Percentiles rank a stretch among this genome's conserved stretches.
Conservation (phyloP, 2,113 vertebrate genomes). For the Dunckerocampus dactyliophorus region DNA sequence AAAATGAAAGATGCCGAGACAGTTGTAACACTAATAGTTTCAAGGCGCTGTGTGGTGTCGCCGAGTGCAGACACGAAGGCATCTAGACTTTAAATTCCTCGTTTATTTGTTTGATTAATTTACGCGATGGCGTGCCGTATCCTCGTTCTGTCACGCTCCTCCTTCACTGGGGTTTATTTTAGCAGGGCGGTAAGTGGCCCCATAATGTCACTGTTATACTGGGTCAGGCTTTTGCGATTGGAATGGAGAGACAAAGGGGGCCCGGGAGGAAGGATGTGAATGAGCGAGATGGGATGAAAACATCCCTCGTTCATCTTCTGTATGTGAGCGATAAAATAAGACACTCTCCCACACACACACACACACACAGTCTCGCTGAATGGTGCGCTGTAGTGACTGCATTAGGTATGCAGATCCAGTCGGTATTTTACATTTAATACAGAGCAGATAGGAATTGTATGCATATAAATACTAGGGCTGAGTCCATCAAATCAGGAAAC, state of each 20-base stretch:
- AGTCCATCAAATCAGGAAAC: too few relatives aligned
- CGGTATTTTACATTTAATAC: too few relatives aligned
- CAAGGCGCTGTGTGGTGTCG: slow-evolving; percentile 6
- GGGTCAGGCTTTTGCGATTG: slow-evolving; percentile 67
- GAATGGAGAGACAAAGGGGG: slow-evolving; percentile 41
- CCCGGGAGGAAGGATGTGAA: slow-evolving; percentile 32
- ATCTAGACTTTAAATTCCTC: slow-evolving; percentile 48
- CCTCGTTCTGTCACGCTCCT: slow-evolving; percentile 68
- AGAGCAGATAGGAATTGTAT: too few relatives aligned
- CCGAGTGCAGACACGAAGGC: slow-evolving; percentile 10
- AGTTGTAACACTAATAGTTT: background rate
- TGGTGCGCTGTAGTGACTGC: background rate
- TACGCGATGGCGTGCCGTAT: slow-evolving; percentile 43
- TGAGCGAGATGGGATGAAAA: slow-evolving; percentile 40
- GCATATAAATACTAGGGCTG: too few relatives aligned
- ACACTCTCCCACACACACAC: slow-evolving; percentile 29
- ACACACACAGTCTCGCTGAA: background rate
- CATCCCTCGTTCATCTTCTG: slow-evolving; percentile 66
- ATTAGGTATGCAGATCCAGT: background rate
- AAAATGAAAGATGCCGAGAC: background rate
- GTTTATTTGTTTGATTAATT: slow-evolving; percentile 73
- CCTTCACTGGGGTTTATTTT: slow-evolving; percentile 70
- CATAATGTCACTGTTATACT: slow-evolving; percentile 74
- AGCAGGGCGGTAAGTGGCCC: slow-evolving; percentile 65
- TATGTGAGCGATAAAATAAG: slow-evolving; percentile 65